Percentiles rank a stretch among this genome's conserved stretches.
These are phyloP conservation scores for Parus major DNA, from an alignment of 2,113 vertebrate species.

Conservation along the genomic window DNA sequence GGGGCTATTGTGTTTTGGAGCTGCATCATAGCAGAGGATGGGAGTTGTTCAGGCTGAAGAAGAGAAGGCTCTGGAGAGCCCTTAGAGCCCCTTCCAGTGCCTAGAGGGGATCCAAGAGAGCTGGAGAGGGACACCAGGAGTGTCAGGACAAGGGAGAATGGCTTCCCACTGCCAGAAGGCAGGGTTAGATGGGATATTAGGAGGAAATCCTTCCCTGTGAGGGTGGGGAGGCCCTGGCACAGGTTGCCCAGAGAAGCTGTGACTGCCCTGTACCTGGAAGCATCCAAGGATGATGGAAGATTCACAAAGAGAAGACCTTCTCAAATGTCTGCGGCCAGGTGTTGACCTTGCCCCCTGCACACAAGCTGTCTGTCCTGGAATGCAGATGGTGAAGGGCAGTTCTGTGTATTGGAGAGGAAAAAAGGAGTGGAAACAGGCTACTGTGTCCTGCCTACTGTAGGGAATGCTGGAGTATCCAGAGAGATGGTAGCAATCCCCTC, in stretches of 20 bases:
- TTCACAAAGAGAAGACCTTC: neutral
- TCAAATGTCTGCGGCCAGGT: accelerated
- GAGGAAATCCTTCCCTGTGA: neutral
- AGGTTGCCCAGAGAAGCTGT: neutral
- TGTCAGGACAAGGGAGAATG: neutral
- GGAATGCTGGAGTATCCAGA: accelerated
- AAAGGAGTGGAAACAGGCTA: neutral
- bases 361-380: neutral
- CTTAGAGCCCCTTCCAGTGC: neutral
- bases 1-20: neutral
- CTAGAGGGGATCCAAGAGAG: neutral
- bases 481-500: accelerated
- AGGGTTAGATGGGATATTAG: neutral
- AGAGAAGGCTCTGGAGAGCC: neutral
- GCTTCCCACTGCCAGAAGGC: neutral
- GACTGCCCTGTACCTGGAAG: neutral
- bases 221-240: neutral
- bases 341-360: neutral
- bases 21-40: neutral
- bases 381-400: neutral
- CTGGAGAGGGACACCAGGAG: neutral
- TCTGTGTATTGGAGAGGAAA: neutral
- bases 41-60: neutral
- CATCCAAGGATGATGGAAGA: neutral
- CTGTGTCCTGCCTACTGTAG: neutral